Evolutionary conservation across 2,888 invertebrate genomes (phyloP).

Genomic region (Frankliniella fusca): DNA sequence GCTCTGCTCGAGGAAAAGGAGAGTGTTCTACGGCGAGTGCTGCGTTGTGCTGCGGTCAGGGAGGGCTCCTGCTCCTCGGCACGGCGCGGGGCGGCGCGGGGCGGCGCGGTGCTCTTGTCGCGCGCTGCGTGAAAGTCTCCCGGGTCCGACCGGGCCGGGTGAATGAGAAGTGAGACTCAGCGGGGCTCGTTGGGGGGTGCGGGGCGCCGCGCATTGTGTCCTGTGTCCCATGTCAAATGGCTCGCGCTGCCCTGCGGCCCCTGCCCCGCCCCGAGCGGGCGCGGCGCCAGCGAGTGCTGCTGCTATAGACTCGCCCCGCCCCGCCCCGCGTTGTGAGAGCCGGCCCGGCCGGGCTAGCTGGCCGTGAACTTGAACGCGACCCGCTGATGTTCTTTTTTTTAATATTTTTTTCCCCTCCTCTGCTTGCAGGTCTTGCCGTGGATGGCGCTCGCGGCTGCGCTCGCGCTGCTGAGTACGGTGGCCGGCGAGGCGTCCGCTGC

Average conservation of each 20-base stretch:
- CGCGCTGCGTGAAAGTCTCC: neutral
- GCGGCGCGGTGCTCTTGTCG: no score
- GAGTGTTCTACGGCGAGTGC: neutral
- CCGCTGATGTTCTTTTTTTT: neutral
- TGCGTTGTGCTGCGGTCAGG: neutral
- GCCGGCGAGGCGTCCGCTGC: neutral
- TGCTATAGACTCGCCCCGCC: neutral
- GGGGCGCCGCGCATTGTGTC: neutral
- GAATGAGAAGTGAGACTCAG: neutral
- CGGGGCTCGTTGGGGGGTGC: neutral
- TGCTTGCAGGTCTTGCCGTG: neutral
- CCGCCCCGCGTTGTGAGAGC: neutral
- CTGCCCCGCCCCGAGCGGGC: neutral
- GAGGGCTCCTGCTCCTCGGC: no score
- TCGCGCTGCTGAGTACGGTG: neutral
- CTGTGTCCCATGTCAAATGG: neutral
- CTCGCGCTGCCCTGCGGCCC: neutral
- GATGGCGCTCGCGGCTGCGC: neutral
- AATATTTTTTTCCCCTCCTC: neutral
- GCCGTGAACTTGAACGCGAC: neutral
- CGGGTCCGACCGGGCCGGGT: neutral
- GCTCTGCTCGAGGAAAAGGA: neutral
- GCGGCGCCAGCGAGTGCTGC: neutral
- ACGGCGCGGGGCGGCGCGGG: no score
- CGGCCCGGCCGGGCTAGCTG: neutral